Evolutionary conservation across 2,888 invertebrate genomes (phyloP).

Genomic region (Epirrhoe alternata): DNA sequence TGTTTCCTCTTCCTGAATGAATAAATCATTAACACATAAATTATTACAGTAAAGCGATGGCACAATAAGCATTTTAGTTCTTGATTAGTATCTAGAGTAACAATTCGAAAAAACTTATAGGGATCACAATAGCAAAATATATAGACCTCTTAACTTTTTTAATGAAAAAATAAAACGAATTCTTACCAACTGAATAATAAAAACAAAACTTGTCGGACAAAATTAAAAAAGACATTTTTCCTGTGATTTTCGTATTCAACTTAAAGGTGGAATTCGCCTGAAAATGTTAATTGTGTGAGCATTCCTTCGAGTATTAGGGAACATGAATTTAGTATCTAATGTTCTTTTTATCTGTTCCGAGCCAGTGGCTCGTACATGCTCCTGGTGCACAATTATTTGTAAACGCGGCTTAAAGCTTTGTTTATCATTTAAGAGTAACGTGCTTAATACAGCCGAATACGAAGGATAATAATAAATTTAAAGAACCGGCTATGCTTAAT

Average conservation of each 20-base stretch:
- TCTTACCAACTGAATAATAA: too few species aligned
- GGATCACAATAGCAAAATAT: too few species aligned
- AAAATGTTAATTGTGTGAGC: slow-evolving; percentile 25
- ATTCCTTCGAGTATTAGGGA: slow-evolving; percentile 18
- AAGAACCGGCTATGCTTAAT: neutral
- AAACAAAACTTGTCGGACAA: neutral
- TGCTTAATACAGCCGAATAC: neutral
- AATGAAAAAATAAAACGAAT: too few species aligned
- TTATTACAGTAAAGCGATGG: slow-evolving; percentile 6
- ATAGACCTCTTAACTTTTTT: too few species aligned
- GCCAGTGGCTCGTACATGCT: slow-evolving; percentile 38
- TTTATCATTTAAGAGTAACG: neutral
- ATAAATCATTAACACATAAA: slow-evolving; percentile 12
- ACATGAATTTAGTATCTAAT: slow-evolving; percentile 26
- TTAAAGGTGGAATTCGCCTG: neutral
- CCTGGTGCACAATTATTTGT: slow-evolving; percentile 17
- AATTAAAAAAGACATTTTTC: neutral
- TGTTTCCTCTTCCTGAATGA: slow-evolving; percentile 14
- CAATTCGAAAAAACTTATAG: too few species aligned
- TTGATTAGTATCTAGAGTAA: neutral
- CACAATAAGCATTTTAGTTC: neutral
- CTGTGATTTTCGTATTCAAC: neutral
- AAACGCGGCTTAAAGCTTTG: slow-evolving; percentile 7
- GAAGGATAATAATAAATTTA: neutral
- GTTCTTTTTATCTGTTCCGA: slow-evolving; percentile 44